Percentiles rank a stretch among this genome's conserved stretches.
Evolutionary conservation across 2,888 invertebrate genomes (phyloP).

Genomic region (Therioaphis trifolii): DNA sequence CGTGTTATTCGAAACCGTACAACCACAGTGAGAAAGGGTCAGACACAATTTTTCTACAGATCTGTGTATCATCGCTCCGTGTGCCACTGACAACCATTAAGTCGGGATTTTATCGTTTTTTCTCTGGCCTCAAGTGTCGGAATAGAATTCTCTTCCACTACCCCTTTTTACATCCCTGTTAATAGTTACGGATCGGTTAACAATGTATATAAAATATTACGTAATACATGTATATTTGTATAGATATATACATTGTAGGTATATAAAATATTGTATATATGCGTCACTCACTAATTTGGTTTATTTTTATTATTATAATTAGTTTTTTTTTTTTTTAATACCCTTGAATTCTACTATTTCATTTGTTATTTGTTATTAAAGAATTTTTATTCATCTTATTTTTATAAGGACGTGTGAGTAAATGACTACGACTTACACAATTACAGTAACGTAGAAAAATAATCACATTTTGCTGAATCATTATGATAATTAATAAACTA

Average conservation of each 20-base stretch:
- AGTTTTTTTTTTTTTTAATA: too few species aligned
- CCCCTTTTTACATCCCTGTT: too few species aligned
- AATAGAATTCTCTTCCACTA: background rate
- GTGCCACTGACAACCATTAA: conserved; percentile 44
- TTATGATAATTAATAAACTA: too few species aligned
- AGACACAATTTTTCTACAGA: background rate
- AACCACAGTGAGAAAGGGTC: background rate
- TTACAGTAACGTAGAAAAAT: too few species aligned
- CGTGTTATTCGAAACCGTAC: conserved; percentile 5
- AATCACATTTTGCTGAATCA: too few species aligned
- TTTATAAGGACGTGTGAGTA: too few species aligned
- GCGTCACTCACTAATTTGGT: background rate
- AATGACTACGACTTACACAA: too few species aligned
- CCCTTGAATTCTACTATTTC: too few species aligned
- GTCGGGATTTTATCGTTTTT: conserved; percentile 27
- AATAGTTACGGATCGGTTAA: conserved; percentile 7
- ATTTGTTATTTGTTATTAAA: too few species aligned
- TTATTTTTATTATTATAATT: background rate
- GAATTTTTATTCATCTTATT: too few species aligned
- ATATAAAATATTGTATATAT: background rate
- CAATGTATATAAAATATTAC: too few species aligned
- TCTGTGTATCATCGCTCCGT: background rate
- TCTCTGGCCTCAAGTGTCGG: background rate
- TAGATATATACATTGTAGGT: background rate
- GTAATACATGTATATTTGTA: background rate